These are phyloP conservation scores for Leucoraja erinaceus DNA, from an alignment of 2,113 vertebrate genomes.

Conservation along the genomic window DNA sequence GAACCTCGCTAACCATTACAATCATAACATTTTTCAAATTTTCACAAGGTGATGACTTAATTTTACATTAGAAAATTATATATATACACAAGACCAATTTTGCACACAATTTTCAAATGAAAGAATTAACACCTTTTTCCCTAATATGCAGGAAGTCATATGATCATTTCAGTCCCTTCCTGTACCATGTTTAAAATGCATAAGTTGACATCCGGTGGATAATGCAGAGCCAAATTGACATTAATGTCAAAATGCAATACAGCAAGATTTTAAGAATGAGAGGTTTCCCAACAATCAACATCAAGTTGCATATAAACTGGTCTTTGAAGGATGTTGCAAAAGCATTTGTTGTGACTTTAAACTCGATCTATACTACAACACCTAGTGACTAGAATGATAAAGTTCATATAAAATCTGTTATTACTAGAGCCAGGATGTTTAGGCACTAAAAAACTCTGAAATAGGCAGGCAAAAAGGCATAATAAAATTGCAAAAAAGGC, in stretches of 20 bases:
- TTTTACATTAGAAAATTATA: not conserved
- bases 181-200: not conserved
- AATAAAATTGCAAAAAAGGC: too few relatives aligned
- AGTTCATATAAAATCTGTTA: not conserved
- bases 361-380: not conserved
- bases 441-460: too few relatives aligned
- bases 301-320: not conserved
- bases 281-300: not conserved
- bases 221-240: not conserved
- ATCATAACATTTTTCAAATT: not conserved
- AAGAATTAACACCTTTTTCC: too few relatives aligned
- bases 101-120: too few relatives aligned
- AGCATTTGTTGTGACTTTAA: not conserved
- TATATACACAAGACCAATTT: not conserved
- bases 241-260: not conserved
- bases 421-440: too few relatives aligned
- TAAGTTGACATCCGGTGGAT: not conserved
- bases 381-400: not conserved
- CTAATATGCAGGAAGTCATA: too few relatives aligned
- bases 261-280: not conserved
- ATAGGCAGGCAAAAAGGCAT: too few relatives aligned
- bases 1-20: not conserved
- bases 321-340: not conserved
- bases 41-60: not conserved
- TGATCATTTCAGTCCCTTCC: not conserved